Evolutionary conservation across 2,113 vertebrate species (phyloP), one percentile per base, ranked within the genome.

Genomic region (Zosterops hypoxanthus): DNA sequence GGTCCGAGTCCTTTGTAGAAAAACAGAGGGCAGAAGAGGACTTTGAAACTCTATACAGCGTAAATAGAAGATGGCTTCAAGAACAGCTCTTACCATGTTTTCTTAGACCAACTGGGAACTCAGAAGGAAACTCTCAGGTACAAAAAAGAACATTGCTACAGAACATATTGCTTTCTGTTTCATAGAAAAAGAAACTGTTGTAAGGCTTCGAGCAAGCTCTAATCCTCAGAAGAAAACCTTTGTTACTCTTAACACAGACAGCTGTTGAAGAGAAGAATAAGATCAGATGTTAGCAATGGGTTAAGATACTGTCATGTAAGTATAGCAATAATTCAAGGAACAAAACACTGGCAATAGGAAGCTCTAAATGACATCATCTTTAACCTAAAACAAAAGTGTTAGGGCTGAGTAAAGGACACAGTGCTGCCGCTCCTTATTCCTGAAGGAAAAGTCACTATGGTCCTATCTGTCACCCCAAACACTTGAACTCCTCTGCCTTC

Each of bases 341-440:
- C 42, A 78, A 90, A 92, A 23, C n/a, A 53, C 14, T 46, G 47
- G 18, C 44, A 90, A 69, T 47, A 71, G 29, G 29, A 52, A 90
- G 31, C 44, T 90, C 60, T 80, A 84, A 94, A 90, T 91, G 75
- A 88, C 64, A 93, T 93, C 71, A 96, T 78, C 50, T 88, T 92
- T 93, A 95, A 95, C 39, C 56, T 93, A 75, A 49, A 31, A 26
- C 57, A 68, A 75, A 73, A 81, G 52, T 42, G 28, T 79, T 39
- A 41, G 6, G 18, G 55, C 15, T 64, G 31, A 81, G 36, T 68
- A 90, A 89, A 75, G 29, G 21, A 76, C 28, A 92, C n/a, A 75
- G 13, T 42, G 20, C 14, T 78, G 41, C 53, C 4, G 6, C 39
- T 88, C 15, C 49, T 92, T 56, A 42, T 44, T 64, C 47, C 36